Evolutionary conservation across 2,797 vertebrate genomes (phyloP).

Genomic region (Sebastiscus tertius): DNA sequence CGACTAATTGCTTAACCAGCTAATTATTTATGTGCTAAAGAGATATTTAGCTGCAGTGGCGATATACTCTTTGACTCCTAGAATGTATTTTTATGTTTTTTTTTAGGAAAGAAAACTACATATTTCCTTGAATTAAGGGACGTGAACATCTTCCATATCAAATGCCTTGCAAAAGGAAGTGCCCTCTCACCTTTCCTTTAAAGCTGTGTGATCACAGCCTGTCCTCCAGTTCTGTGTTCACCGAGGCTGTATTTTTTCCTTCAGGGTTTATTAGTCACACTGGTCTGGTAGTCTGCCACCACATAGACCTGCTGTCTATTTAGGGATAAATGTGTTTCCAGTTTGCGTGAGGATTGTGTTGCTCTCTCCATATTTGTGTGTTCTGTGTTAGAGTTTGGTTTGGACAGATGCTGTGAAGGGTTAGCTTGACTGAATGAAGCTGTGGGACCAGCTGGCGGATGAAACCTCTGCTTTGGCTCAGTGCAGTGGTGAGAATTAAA

Average conservation of each 20-base stretch:
- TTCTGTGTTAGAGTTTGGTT: not conserved
- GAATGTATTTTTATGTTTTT: not conserved
- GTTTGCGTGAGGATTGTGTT: conserved; percentile 12
- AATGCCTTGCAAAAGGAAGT: not conserved
- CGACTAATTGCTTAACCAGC: not conserved
- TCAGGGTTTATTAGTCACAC: conserved; percentile 40
- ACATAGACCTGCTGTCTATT: conserved; percentile 26
- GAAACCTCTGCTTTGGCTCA: not conserved
- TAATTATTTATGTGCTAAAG: not conserved
- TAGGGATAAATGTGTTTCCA: conserved; percentile 15
- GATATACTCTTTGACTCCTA: not conserved
- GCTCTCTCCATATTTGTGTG: not conserved
- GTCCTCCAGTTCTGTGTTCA: not conserved
- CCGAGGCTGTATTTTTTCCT: conserved; percentile 20
- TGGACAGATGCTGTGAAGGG: not conserved
- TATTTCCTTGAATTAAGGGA: not conserved
- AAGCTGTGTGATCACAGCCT: not conserved
- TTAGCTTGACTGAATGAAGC: not conserved
- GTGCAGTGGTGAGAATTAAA: not conserved
- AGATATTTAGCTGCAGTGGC: not conserved
- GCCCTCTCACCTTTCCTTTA: not conserved
- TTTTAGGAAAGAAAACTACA: not conserved
- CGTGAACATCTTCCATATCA: not conserved
- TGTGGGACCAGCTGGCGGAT: not conserved
- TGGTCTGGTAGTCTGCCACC: conserved; percentile 24